Evolutionary conservation across 2,888 invertebrate species (phyloP), one percentile per base, ranked within the genome.

Genomic region (Eutolmus rufibarbis): DNA sequence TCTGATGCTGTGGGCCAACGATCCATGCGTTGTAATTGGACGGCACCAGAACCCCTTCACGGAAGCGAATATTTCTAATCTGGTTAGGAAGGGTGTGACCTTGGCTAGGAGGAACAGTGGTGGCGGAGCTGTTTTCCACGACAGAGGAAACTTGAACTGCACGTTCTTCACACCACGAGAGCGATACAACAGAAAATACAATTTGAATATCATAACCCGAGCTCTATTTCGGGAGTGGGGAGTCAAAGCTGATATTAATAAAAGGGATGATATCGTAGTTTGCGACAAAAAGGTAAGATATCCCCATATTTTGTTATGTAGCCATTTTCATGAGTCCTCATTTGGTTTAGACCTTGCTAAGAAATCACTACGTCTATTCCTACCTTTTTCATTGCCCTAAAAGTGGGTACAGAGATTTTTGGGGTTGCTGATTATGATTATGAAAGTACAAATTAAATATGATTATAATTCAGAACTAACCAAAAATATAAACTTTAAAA

Each of bases 41-140:
- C 95, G 97, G 87, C 97, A 99, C 92, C 99, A 99, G 92, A 99
- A 99, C 93, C 98, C 98, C 0, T 99, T 98, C 96, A 92, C 96
- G 46, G 99, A 99, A 92, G 96, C 97, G 1, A 97, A 99, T 92
- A 93, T 97, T 2, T 94, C 95, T 2, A 94, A 94, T 74, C 92
- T 97, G 81, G 91, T 94, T 88, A 94, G 95, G 81, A 93, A 94
- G 74, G 95, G 95, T 19, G 95, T 99, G 87, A 93, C 94, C 14
- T 90, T 98, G 88, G 98, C 97, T 0, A 94, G 99, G 87, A 94
- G 99, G 74, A 97, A 97, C 91, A 98, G 98, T 92, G 99, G 99
- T 40, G 97, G 99, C 88, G 99, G 99, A 37, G 96, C 98, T 4
- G 98, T 99, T 34, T 99, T 97, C 92, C 99, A 99, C 92, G 99